Percentiles rank a stretch among this genome's conserved stretches.
Conservation (phyloP, 1,140 invertebrate species). For the Coenobita brevimanus region DNA sequence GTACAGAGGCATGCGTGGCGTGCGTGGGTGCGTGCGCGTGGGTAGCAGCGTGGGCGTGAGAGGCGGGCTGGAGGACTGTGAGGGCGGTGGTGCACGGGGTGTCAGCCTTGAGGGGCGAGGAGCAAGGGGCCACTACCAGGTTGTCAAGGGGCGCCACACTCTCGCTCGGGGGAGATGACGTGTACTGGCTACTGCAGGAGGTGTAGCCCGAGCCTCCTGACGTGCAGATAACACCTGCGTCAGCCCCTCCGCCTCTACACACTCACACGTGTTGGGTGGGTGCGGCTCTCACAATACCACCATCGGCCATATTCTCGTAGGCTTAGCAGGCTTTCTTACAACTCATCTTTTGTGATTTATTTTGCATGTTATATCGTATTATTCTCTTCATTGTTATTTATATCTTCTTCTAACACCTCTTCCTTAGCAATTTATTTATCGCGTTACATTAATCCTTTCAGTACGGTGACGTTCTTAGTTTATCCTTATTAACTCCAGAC, state of each 20-base stretch:
- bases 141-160: conserved; percentile 76
- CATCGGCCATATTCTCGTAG: too few species aligned
- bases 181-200: conserved; percentile 62
- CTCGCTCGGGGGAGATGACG: conserved; percentile 69
- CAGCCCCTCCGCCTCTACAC: conserved; percentile 53
- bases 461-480: too few species aligned
- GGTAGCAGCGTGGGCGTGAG: conserved; percentile 69
- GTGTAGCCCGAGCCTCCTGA: conserved; percentile 67
- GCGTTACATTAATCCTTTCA: too few species aligned
- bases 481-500: too few species aligned
- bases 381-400: too few species aligned
- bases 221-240: conserved; percentile 55
- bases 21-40: conserved; percentile 45
- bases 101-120: conserved; percentile 71
- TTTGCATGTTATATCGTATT: too few species aligned
- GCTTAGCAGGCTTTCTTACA: too few species aligned
- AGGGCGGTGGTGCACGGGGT: conserved; percentile 71
- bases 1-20: conserved; percentile 68
- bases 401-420: too few species aligned
- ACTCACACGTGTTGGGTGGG: conserved; percentile 40
- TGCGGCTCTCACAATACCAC: too few species aligned
- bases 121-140: conserved; percentile 75
- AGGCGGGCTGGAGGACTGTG: conserved; percentile 77
- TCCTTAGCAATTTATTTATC: too few species aligned
- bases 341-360: too few species aligned